Conservation (phyloP, 2,797 vertebrate species). For the Tamandua tetradactyla region DNA sequence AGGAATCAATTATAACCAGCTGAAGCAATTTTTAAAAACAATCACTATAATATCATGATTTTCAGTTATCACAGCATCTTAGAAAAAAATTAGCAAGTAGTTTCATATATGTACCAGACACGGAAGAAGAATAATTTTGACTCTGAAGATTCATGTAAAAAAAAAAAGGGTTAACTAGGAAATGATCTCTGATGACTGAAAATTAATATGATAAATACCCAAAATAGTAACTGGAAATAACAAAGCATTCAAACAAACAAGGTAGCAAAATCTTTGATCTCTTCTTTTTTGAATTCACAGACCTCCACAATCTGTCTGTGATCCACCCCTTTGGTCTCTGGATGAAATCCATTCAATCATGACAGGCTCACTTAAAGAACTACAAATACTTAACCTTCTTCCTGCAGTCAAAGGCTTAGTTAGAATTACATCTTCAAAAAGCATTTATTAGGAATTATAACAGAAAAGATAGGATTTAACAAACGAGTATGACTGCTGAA, state of each 20-base stretch:
- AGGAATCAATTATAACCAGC: not conserved
- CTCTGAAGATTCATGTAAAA: constrained; percentile 31
- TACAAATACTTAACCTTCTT: constrained; percentile 20
- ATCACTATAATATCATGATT: not conserved
- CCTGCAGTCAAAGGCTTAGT: not conserved
- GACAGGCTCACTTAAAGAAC: constrained; percentile 13
- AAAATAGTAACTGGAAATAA: not conserved
- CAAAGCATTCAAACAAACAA: constrained; percentile 42
- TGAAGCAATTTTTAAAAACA: not conserved
- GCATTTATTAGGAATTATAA: too few species aligned
- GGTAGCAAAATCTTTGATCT: not conserved
- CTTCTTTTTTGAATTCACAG: not conserved
- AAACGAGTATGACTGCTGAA: too few species aligned
- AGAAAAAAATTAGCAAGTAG: constrained; percentile 22
- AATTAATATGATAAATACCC: constrained; percentile 21
- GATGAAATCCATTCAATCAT: constrained; percentile 31
- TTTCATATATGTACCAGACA: constrained; percentile 27
- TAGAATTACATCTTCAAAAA: not conserved
- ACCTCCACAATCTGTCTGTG: not conserved
- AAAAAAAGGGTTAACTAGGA: constrained; percentile 35
- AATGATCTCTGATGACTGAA: not conserved
- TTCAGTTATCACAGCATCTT: not conserved
- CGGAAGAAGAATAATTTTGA: constrained; percentile 26
- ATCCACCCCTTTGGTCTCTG: not conserved
- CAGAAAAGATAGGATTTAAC: too few species aligned